Evolutionary conservation across 2,113 vertebrate genomes (phyloP), one percentile per base, ranked within the genome.

Genomic region (Saiga tatarica): DNA sequence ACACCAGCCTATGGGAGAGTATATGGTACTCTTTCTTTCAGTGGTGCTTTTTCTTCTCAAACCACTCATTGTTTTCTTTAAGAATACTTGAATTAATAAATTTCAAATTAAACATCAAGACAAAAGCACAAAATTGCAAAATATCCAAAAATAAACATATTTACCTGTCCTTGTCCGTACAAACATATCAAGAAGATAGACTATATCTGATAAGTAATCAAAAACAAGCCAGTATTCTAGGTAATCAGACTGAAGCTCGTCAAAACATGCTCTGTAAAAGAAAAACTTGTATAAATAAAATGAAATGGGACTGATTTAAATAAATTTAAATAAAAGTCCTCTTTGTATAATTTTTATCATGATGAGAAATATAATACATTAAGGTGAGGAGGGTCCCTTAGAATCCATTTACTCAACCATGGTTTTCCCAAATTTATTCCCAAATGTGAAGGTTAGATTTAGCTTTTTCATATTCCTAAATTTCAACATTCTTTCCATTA

Each of bases 121-220:
- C 67, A 90, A 96, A 94, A 90, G 10, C 50, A 76, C 47, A 23
- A 42, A 71, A 85, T 88, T 89, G 19, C 23, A 94, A 89, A 96
- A 55, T 62, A 50, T 99, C 99, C 99, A 91, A 98, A 98, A 97
- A 55, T 52, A 89, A 98, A 97, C 76, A 67, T 92, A 89, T 71
- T 97, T 98, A 99, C 99, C 99, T 92, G 99, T 99, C 94, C 99
- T 99, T 59, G 99, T 99, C 98, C 99, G 99, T 98, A 99, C 99
- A 94, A 99, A 98, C 99, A 99, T 99, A 98, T 99, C 99, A 11
- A 98, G 98, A 91, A 99, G 3, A 95, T 99, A 99, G 96, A 98
- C 21, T 21, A 98, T 0, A 97, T 99, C 99, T 62, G 99, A 99
- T 14, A 98, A 0, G 0, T 99, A 99, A 98, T 99, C 99, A 82